phyloP scores from a whole-genome alignment of 2,888 invertebrate species.

The Hyposoter dolosus region DNA sequence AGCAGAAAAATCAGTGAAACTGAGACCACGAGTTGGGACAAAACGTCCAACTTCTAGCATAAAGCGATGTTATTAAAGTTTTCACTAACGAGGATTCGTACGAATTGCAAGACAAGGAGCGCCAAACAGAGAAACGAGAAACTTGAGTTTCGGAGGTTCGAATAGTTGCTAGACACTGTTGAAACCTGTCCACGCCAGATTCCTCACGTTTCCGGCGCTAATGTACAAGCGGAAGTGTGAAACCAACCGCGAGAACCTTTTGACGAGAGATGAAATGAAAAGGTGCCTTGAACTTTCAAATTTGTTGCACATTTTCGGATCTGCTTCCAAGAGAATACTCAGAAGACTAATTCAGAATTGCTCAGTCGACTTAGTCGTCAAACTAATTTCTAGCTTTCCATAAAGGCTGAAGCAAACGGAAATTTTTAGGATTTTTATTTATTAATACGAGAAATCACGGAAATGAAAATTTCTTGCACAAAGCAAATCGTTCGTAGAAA shows the following conservation, averaged over 20 bases:
- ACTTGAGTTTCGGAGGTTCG: conserved; percentile 8
- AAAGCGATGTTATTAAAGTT: conserved; percentile 62
- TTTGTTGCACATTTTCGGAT: conserved; percentile 24
- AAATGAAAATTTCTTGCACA: too few species aligned
- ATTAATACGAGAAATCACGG: too few species aligned
- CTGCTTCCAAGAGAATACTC: background rate
- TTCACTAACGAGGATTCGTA: conserved; percentile 13
- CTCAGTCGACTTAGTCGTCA: background rate
- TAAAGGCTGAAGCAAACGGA: background rate
- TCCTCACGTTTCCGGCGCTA: conserved; percentile 12
- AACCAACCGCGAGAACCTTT: conserved; percentile 31
- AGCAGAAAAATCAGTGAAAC: background rate
- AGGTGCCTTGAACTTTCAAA: conserved; percentile 42
- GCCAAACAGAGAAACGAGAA: background rate
- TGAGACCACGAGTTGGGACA: conserved; percentile 2
- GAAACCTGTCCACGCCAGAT: conserved; percentile 58
- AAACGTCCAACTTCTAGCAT: conserved; percentile 44
- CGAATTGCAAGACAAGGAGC: background rate
- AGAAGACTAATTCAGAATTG: background rate
- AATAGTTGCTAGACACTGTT: conserved; percentile 49
- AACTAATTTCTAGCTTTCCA: background rate
- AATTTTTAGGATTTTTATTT: background rate
- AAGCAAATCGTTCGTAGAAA: too few species aligned
- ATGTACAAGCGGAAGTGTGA: conserved; percentile 25
- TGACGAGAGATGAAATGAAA: conserved; percentile 36